phyloP scores from a whole-genome alignment of 2,888 invertebrate species.

The Heliconius hortense region DNA sequence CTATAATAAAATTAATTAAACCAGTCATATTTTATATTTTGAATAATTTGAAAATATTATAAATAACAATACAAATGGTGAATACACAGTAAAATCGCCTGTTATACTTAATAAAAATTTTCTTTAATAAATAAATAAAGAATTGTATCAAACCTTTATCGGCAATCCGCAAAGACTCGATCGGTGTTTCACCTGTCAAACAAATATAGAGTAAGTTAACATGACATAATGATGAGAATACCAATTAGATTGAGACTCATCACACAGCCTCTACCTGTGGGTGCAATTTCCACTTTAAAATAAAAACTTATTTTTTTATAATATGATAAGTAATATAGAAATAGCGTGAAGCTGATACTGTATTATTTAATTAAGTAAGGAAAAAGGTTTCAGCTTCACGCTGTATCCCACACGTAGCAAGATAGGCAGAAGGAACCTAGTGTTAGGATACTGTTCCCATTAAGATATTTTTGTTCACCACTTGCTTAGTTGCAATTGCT shows the following conservation, averaged over 20 bases:
- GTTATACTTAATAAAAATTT: neutral
- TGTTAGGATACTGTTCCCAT: too few species aligned
- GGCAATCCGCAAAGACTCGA: conserved; percentile 50
- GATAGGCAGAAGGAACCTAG: too few species aligned
- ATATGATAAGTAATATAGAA: neutral
- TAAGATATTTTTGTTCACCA: too few species aligned
- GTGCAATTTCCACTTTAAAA: neutral
- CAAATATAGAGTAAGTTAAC: neutral
- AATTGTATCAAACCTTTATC: conserved; percentile 58
- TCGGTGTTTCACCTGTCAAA: conserved; percentile 48
- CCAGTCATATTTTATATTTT: neutral
- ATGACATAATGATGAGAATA: neutral
- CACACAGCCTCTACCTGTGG: neutral
- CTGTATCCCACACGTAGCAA: too few species aligned
- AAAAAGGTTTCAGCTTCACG: too few species aligned
- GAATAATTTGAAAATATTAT: neutral
- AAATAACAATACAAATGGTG: neutral
- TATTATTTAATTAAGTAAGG: neutral
- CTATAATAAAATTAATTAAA: conserved; percentile 51
- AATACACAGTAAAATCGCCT: neutral
- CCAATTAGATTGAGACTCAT: neutral
- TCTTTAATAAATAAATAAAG: conserved; percentile 5
- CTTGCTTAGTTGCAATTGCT: too few species aligned
- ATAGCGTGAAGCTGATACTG: neutral
- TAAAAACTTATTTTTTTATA: neutral